Evolutionary conservation across 2,113 vertebrate genomes (phyloP), one percentile per base, ranked within the genome.

Genomic region (Laterallus jamaicensis): DNA sequence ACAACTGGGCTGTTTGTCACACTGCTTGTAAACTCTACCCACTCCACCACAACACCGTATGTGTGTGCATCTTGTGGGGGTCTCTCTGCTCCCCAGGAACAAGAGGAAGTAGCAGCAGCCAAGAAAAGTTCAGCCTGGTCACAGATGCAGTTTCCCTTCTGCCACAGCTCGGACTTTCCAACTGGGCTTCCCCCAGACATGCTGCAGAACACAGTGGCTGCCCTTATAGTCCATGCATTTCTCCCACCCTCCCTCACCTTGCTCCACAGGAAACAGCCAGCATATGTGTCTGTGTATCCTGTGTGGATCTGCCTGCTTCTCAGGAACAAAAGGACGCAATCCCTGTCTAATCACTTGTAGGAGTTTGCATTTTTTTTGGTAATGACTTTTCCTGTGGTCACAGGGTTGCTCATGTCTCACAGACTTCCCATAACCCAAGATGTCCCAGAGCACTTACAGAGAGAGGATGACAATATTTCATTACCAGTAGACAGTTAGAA

Each of bases 211-310:
- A 49, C 12, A 80, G 79, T 8, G 35, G 74, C 86, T 79, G 82
- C 81, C 95, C 91, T 96, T 71, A 90, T 50, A 86, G 74, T 84
- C 68, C 37, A 80, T 74, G 74, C 77, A 31, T 50, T 66, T 66
- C 79, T 60, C 44, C 26, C 39, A 31, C 29, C 29, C 25, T 62
- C 35, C 31, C 32, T 55, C n/a, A 77, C 47, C 59, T 50, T 80
- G 25, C 20, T 52, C 9, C 32, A 56, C 13, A 17, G 35, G 20
- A 52, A 87, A 47, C 13, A 25, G 55, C 32, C 37, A 58, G 54
- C 31, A 29, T 24, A 11, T 44, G 19, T 21, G 15, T 37, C 37
- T 56, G 31, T 29, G 19, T 63, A 16, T n/a, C 28, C 66, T 39
- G 40, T 1, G 0, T 28, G 17, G 55, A 31, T 50, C 32, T 62